Evolutionary conservation across 2,888 invertebrate genomes (phyloP), one percentile per base, ranked within the genome.

Genomic region (Rotaria socialis): DNA sequence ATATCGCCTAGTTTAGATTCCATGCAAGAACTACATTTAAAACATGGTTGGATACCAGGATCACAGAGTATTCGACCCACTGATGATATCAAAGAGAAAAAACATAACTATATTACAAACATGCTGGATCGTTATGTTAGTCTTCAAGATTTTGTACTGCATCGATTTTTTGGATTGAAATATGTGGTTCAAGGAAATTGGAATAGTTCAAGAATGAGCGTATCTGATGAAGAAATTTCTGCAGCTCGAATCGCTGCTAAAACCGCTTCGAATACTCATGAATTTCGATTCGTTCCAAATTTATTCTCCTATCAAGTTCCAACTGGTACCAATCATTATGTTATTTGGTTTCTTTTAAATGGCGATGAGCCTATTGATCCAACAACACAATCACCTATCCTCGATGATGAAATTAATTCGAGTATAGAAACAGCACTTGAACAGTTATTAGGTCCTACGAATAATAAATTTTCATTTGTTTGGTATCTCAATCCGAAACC

Each of bases 121-220:
- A 67, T 67, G 67, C 19, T 67, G 24, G 35, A 35, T 16, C 67
- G 67, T 41, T 67, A 67, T 67, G 14, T 19, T 5, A 67, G 67
- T 67, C 67, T 67, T 67, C 67, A 67, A 67, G 67, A 67, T 67
- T 67, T 67, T 41, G 35, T 67, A 35, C 27, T 67, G 3, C 67
- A 67, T 35, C 35, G 27, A 41, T 67, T 67, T 35, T 67, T 67
- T 35, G 67, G 67, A 19, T 67, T 67, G 16, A 67, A 67, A 41
- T 35, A 14, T 67, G 35, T 35, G 14, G 6, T 41, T 7, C 35
- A 67, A 67, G 67, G 67, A 6, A 7, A 67, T 19, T 67, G 35
- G 16, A 67, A 5, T 7, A 67, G 35, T 67, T 67, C 67, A 5
- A 67, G 35, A 35, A 35, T 67, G 35, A 35, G 35, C 6, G 67